Base-by-base conservation (phyloP, 2,888 invertebrate genomes). In the Tholera decimalis region DNA sequence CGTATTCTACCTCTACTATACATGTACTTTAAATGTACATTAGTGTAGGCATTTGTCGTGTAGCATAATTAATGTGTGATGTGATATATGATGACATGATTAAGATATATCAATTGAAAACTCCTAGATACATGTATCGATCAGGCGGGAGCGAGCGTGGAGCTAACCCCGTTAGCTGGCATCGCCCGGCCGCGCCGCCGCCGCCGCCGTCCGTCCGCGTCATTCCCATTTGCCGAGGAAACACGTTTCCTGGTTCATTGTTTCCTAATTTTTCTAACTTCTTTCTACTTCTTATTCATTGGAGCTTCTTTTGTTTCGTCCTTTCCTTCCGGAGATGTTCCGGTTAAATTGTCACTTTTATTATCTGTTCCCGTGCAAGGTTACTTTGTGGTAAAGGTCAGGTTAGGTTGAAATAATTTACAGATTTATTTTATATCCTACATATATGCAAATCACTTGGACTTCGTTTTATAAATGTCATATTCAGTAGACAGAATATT, bases 231-330 rank as follows among this genome's bases (percentile, higher is more conserved):
- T 85, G 80, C 83, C 77, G 83, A 88, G 87, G 86, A 90, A 91
- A 90, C 89, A 90, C 89, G 90, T 91, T 93, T 92, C 91, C 91
- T 91, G 91, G 86, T 90, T 87, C 90, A 91, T 92, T 92, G 92
- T 93, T 91, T 89, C 87, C 89, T 91, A 91, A 92, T 93, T 92
- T 91, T 91, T 91, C 89, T 87, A 91, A 92, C 90, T 91, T 91
- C 87, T 88, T 87, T 87, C 86, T 87, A 83, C 85, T 85, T 84
- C 83, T 82, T 79, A 80, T 82, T 82, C 83, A 85, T 73, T 85
- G 82, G 83, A 81, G 82, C 86, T 89, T 84, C 89, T 90, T 93
- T 93, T 92, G 90, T 93, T 91, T 89, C 86, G 84, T 83, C 84
- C 80, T 86, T 88, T 88, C 89, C 88, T 90, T 92, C 91, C 90